These are phyloP conservation scores for Drosophila ustulata DNA, from an alignment of 2,888 invertebrate genomes.

Conservation along the genomic window DNA sequence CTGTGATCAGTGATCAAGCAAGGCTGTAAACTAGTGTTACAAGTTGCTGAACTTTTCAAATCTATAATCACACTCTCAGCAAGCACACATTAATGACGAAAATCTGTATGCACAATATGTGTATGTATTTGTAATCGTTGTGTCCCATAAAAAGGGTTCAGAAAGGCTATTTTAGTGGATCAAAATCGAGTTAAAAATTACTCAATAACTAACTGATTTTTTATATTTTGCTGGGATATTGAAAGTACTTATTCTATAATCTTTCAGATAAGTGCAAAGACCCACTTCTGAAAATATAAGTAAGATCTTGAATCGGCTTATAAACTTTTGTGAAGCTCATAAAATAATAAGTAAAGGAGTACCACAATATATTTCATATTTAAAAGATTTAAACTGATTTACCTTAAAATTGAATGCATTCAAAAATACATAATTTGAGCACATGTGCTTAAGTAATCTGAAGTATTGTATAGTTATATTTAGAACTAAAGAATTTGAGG, in stretches of 20 bases:
- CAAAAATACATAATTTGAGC: no score
- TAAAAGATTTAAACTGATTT: no score
- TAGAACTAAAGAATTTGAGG: no score
- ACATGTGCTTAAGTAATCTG: no score
- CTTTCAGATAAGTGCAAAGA: neutral
- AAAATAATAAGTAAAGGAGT: no score
- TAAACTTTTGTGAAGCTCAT: no score
- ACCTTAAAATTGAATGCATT: no score
- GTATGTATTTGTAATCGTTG: neutral
- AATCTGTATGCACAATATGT: neutral
- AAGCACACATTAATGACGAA: neutral
- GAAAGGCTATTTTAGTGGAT: neutral
- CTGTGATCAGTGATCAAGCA: slow-evolving; percentile 4
- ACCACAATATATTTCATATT: no score
- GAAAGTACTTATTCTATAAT: neutral
- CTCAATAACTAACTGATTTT: neutral
- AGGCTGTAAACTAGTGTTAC: slow-evolving; percentile 7
- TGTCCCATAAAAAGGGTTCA: neutral
- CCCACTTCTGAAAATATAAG: no score
- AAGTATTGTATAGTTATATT: no score
- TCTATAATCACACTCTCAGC: neutral
- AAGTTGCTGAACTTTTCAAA: slow-evolving; percentile 6
- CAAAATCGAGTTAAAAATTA: neutral
- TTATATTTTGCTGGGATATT: neutral
- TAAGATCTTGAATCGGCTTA: no score